These are phyloP conservation scores for Syngnathus scovelli DNA, from an alignment of 2,113 vertebrate species.

Conservation along the genomic window DNA sequence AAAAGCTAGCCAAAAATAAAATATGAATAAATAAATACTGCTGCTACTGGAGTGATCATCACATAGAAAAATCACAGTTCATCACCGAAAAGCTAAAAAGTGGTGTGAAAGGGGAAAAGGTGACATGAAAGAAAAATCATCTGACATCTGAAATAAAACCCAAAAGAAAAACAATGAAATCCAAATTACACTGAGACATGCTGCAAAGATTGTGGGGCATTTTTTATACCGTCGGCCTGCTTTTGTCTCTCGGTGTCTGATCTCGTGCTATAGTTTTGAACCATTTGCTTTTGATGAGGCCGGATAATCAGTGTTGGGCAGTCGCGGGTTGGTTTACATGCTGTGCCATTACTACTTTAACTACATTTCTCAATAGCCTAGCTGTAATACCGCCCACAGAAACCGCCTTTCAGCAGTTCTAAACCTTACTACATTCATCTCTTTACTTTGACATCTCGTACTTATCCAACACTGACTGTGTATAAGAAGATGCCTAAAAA, in stretches of 20 bases:
- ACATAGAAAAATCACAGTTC: constrained; percentile 17
- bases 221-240: not conserved
- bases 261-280: not conserved
- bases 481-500: too few species aligned
- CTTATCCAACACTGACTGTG: too few species aligned
- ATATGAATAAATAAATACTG: constrained; percentile 1
- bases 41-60: constrained; percentile 17
- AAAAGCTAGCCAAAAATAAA: not conserved
- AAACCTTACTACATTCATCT: too few species aligned
- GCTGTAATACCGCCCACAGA: not conserved
- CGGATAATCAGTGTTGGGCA: not conserved
- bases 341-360: not conserved
- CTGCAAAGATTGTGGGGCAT: not conserved
- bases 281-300: not conserved
- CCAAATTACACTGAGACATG: constrained; percentile 14
- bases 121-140: constrained; percentile 27
- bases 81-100: constrained; percentile 9
- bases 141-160: constrained; percentile 30
- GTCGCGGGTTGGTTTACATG: not conserved
- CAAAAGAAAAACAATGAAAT: constrained; percentile 11
- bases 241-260: not conserved
- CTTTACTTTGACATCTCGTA: too few species aligned
- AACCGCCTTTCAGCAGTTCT: not conserved
- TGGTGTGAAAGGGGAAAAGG: constrained; percentile 5
- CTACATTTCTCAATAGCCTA: not conserved